phyloP scores from a whole-genome alignment of 2,888 invertebrate genomes.

The Byasa hedistus region DNA sequence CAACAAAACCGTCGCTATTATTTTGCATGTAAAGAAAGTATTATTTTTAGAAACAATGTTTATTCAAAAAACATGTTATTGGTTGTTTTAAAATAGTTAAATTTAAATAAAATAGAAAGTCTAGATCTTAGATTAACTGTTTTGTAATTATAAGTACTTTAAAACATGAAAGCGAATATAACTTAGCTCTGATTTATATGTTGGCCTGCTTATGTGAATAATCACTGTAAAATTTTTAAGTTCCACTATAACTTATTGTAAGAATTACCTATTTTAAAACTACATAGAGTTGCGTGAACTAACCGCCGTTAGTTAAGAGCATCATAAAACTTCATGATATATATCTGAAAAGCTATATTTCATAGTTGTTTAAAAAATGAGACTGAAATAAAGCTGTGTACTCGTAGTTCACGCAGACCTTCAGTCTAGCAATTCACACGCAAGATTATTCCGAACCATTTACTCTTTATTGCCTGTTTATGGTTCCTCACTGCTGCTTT shows the following conservation, averaged over 20 bases:
- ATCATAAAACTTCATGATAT: constrained; percentile 5
- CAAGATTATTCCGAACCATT: constrained; percentile 24
- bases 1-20: background rate
- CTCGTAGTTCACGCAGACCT: constrained; percentile 14
- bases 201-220: background rate
- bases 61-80: background rate
- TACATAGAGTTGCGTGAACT: constrained; percentile 13
- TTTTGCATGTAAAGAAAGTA: background rate
- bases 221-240: too few relatives aligned
- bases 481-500: constrained; percentile 25
- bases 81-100: background rate
- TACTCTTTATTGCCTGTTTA: constrained; percentile 30
- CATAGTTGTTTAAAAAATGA: constrained; percentile 1
- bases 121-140: background rate
- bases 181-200: background rate
- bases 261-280: background rate
- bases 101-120: background rate
- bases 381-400: constrained; percentile 16
- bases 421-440: constrained; percentile 22
- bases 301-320: background rate
- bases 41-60: background rate
- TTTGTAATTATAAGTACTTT: background rate
- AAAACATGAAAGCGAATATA: background rate
- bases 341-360: constrained; percentile 9
- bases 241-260: too few relatives aligned